These are phyloP conservation scores for Andrena camellia DNA, from an alignment of 2,888 invertebrate genomes.

Conservation along the genomic window DNA sequence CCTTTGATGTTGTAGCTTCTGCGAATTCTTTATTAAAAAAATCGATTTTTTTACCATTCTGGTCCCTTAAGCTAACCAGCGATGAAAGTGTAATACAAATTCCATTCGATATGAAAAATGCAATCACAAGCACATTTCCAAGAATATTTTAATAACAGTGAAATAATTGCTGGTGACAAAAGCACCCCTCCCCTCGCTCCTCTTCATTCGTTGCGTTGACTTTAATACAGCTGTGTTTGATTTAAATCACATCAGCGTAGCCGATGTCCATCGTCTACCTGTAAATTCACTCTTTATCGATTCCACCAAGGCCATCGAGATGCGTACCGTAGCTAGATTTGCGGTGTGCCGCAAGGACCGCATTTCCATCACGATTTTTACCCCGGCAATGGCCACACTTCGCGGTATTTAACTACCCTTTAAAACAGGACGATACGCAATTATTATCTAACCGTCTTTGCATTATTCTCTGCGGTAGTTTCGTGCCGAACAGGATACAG, in stretches of 20 bases:
- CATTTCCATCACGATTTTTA: constrained; percentile 73
- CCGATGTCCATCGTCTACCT: constrained; percentile 34
- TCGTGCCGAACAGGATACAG: not conserved
- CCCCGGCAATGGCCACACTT: constrained; percentile 62
- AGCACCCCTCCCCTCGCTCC: too few relatives aligned
- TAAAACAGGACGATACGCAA: constrained; percentile 52
- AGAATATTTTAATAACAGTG: too few relatives aligned
- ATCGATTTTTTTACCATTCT: too few relatives aligned
- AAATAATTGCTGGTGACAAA: too few relatives aligned
- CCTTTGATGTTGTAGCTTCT: too few relatives aligned
- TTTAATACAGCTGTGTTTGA: constrained; percentile 51
- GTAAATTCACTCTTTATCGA: constrained; percentile 68
- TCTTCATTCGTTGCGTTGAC: constrained; percentile 3
- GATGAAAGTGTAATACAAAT: too few relatives aligned
- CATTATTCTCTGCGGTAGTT: not conserved
- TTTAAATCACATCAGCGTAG: constrained; percentile 47
- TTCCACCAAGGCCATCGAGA: constrained; percentile 64
- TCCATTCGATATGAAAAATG: too few relatives aligned
- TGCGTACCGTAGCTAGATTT: constrained; percentile 69
- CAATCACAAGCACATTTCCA: too few relatives aligned
- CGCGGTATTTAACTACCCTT: constrained; percentile 71
- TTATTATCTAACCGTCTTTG: constrained; percentile 33
- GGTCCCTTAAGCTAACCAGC: too few relatives aligned
- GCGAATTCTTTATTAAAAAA: too few relatives aligned
- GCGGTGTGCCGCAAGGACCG: constrained; percentile 69